phyloP scores from a whole-genome alignment of 2,797 vertebrate species.

The Tolypeutes matacus region DNA sequence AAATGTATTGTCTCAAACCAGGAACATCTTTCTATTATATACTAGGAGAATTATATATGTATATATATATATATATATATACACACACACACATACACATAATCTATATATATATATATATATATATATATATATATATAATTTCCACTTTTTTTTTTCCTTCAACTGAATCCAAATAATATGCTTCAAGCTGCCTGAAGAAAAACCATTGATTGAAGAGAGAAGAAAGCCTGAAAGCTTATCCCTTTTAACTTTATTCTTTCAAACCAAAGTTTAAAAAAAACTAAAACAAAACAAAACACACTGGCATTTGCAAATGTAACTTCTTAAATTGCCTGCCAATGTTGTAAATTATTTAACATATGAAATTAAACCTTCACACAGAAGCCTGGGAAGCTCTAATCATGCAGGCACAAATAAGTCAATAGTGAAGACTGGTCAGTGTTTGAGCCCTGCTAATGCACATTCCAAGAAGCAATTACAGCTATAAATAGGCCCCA shows the following conservation, averaged over 20 bases:
- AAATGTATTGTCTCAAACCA: neutral
- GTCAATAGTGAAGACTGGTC: neutral
- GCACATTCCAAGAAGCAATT: constrained; percentile 20
- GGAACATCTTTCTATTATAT: neutral
- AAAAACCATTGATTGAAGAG: neutral
- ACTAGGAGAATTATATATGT: too few species aligned
- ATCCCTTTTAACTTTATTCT: neutral
- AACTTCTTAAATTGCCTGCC: neutral
- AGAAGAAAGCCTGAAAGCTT: neutral
- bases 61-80: too few species aligned
- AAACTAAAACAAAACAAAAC: neutral
- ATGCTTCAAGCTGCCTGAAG: neutral
- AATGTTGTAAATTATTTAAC: neutral
- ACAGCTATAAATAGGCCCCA: neutral
- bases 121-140: neutral
- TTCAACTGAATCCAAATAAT: neutral
- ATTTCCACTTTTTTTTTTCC: neutral
- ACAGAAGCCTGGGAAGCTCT: neutral
- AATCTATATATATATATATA: too few species aligned
- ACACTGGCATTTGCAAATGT: neutral
- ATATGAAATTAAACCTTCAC: neutral
- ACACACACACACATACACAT: too few species aligned
- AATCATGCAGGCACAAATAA: neutral
- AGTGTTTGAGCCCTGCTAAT: neutral
- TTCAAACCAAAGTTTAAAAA: neutral